These are phyloP conservation scores for Pollicipes pollicipes DNA, from an alignment of 1,140 invertebrate genomes.

Conservation along the genomic window DNA sequence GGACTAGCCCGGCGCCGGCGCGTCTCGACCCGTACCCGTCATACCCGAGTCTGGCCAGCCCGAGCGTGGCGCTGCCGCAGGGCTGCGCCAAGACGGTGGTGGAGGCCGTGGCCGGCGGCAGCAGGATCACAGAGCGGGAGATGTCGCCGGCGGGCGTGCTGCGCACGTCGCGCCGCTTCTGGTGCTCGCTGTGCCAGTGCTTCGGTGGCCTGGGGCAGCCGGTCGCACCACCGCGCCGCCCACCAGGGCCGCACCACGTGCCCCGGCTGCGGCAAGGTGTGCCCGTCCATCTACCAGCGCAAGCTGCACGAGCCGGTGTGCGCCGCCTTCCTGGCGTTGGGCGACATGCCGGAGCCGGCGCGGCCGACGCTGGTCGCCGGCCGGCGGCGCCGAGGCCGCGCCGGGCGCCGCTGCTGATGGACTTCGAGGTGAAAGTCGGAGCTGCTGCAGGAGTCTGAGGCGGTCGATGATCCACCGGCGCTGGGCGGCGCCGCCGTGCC, in stretches of 20 bases:
- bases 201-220: background rate
- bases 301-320: background rate
- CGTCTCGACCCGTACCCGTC: too few species aligned
- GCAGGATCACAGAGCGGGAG: background rate
- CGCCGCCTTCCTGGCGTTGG: background rate
- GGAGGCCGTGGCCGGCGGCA: background rate
- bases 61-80: too few species aligned
- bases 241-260: background rate
- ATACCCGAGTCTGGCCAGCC: too few species aligned
- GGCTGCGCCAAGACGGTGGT: too few species aligned
- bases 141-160: background rate
- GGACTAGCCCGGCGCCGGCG: too few species aligned
- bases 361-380: background rate
- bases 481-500: background rate
- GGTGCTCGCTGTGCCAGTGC: background rate
- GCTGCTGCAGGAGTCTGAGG: background rate
- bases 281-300: background rate
- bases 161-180: background rate
- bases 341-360: background rate
- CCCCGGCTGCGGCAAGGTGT: background rate
- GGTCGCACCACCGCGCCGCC: background rate
- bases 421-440: background rate
- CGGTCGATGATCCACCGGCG: background rate
- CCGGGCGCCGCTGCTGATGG: background rate
- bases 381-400: too few species aligned